Evolutionary conservation across 1,140 invertebrate species (phyloP).

Genomic region (Drosophila yakuba): DNA sequence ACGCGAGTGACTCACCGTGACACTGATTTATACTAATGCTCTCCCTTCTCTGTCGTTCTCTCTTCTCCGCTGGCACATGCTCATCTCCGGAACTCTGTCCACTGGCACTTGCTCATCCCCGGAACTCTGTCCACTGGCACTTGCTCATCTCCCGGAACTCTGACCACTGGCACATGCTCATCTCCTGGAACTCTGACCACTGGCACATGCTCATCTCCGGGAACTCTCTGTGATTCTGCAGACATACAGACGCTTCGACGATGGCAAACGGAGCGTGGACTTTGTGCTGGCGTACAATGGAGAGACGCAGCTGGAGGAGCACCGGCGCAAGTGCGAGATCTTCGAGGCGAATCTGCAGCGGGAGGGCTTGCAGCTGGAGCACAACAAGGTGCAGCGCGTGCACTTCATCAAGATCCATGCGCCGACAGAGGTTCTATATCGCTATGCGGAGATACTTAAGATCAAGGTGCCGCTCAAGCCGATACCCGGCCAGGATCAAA

Average conservation of each 20-base stretch:
- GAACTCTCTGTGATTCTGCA: conserved; percentile 15
- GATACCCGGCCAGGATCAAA: conserved; percentile 72
- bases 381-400: conserved; percentile 87
- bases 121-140: too few relatives aligned
- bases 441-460: conserved; percentile 94
- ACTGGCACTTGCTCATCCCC: too few relatives aligned
- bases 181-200: not conserved
- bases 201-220: not conserved
- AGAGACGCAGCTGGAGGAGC: conserved; percentile 79
- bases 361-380: conserved; percentile 88
- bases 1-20: conserved; percentile 18
- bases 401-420: conserved; percentile 91
- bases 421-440: conserved; percentile 91
- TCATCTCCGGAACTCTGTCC: not conserved
- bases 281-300: conserved; percentile 89
- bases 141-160: too few relatives aligned
- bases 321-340: conserved; percentile 86
- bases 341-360: conserved; percentile 87
- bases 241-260: conserved; percentile 84
- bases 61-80: not conserved
- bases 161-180: too few relatives aligned
- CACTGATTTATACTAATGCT: not conserved
- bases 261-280: conserved; percentile 86
- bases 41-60: not conserved
- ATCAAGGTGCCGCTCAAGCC: conserved; percentile 94